These are phyloP conservation scores for Rhinophrynus dorsalis DNA, from an alignment of 2,797 vertebrate species.

Conservation along the genomic window DNA sequence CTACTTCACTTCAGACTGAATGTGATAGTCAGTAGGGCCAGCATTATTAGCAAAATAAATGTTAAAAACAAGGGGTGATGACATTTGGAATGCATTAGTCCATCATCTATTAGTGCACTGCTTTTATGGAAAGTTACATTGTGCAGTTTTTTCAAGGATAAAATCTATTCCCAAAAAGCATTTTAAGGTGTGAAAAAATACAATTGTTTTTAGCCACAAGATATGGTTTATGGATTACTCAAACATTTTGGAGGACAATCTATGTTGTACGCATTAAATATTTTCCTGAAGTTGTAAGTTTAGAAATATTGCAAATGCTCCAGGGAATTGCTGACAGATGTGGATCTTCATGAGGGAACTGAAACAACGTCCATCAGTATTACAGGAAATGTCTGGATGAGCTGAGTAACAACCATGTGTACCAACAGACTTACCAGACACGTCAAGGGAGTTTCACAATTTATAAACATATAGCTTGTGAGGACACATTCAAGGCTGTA, in stretches of 20 bases:
- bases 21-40: background rate
- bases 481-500: background rate
- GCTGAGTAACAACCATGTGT: background rate
- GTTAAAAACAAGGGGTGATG: background rate
- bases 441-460: background rate
- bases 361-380: background rate
- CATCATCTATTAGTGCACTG: background rate
- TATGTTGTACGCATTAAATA: background rate
- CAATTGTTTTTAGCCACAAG: background rate
- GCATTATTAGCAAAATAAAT: background rate
- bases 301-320: background rate
- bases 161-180: background rate
- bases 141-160: background rate
- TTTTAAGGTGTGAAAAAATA: background rate
- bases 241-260: background rate
- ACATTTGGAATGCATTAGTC: background rate
- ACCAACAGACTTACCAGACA: background rate
- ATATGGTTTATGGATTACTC: background rate
- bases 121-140: background rate
- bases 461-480: background rate
- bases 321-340: background rate
- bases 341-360: background rate
- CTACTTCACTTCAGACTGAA: background rate
- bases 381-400: background rate
- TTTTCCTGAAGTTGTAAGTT: background rate